Evolutionary conservation across 2,113 vertebrate genomes (phyloP).

Genomic region (Lontra canadensis): DNA sequence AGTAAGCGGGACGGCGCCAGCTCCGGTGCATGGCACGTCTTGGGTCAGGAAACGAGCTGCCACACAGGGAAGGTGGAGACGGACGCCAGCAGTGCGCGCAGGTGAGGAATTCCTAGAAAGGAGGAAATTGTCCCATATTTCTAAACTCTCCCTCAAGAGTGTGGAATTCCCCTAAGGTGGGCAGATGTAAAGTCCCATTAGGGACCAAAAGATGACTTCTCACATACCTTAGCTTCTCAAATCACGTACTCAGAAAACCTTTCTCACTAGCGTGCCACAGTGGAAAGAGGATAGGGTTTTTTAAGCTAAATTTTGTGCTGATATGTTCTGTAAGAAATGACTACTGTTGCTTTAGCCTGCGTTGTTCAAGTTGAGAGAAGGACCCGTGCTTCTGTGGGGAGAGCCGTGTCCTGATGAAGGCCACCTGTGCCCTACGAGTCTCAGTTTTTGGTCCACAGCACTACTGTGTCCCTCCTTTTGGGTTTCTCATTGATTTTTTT

Average conservation of each 20-base stretch:
- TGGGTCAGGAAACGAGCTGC: background rate
- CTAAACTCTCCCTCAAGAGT: background rate
- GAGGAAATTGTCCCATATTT: background rate
- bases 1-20: background rate
- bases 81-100: background rate
- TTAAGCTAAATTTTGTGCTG: background rate
- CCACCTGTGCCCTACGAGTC: background rate
- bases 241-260: background rate
- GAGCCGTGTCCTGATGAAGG: background rate
- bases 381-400: fast-evolving
- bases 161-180: background rate
- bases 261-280: background rate
- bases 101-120: background rate
- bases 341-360: background rate
- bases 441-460: background rate
- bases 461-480: background rate
- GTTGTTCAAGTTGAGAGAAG: background rate
- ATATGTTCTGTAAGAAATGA: background rate
- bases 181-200: background rate
- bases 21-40: background rate
- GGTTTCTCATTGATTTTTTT: background rate
- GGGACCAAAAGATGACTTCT: background rate
- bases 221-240: background rate
- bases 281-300: background rate
- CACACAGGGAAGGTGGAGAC: fast-evolving